Evolutionary conservation across 2,113 vertebrate species (phyloP), one percentile per base, ranked within the genome.

Genomic region (Laticauda laticaudata): DNA sequence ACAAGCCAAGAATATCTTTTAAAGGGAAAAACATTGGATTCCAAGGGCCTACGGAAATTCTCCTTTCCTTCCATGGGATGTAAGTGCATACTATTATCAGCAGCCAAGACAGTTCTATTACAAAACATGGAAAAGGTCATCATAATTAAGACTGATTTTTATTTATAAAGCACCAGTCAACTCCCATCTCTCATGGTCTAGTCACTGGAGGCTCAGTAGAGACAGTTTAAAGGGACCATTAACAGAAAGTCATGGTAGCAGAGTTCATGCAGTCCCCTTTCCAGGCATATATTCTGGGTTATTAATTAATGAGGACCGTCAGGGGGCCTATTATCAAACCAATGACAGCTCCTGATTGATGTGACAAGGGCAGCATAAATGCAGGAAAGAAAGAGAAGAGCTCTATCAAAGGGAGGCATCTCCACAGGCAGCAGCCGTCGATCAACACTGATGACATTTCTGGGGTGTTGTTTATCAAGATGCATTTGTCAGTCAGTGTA

Each of bases 191-290:
- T 69, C 69, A 86, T 86, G 90, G 93, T 90, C 90, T 64, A 92
- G 75, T 89, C 93, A 54, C 90, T 64, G 64, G 93, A 91, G 93
- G 90, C 93, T 54, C 87, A 53, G 87, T 23, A 61, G 54, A 89
- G 93, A 91, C 90, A 85, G 87, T 91, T 91, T 91, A 91, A 86
- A 86, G 90, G 14, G 55, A 89, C 69, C 24, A 89, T 93, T 92
- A 89, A 93, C 81, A 91, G 51, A 75, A 93, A 91, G 87, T 51
- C 87, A 61, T 43, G 69, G 86, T 43, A 54, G 90, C n/a, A 48
- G 51, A 91, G 93, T 93, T 93, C 93, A 91, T n/a, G 86, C 86
- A 24, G 87, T 93, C 90, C 59, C 93, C 93, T 93, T 93, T 91
- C 69, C 69, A 43, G 21, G 87, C 90, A 54, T 91, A 91, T 89